phyloP scores from a whole-genome alignment of 2,888 invertebrate species.

The Diploptera punctata region DNA sequence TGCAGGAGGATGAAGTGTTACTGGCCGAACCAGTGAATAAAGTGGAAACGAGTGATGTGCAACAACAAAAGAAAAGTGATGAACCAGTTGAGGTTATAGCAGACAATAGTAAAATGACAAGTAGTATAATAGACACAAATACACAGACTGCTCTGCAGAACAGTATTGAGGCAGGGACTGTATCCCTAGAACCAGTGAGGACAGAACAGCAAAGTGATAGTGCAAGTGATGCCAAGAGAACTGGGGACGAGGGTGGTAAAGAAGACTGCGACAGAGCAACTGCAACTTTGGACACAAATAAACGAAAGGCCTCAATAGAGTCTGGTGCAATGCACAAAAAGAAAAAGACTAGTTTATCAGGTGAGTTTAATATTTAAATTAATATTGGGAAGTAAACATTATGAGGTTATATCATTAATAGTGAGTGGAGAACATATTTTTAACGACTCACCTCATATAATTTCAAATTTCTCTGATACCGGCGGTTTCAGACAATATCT shows the following conservation, averaged over 20 bases:
- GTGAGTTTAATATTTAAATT: too few species aligned
- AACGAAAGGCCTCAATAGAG: conserved; percentile 32
- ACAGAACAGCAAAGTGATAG: conserved; percentile 18
- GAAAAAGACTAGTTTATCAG: conserved; percentile 34
- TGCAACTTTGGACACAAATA: conserved; percentile 54
- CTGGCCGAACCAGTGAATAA: background rate
- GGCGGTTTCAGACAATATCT: too few species aligned
- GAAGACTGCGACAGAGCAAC: conserved; percentile 58
- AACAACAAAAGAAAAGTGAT: conserved; percentile 3
- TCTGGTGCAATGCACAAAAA: conserved; percentile 34
- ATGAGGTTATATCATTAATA: too few species aligned
- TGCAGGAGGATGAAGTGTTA: background rate
- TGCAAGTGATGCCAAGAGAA: conserved; percentile 34
- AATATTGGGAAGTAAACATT: too few species aligned
- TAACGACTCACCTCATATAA: too few species aligned
- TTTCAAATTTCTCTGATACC: too few species aligned
- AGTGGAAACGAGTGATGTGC: background rate
- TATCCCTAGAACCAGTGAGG: conserved; percentile 7
- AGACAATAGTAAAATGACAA: background rate
- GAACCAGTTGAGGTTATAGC: conserved; percentile 19
- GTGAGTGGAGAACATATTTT: too few species aligned
- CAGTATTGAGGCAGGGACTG: conserved; percentile 17
- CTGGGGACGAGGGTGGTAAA: conserved; percentile 37
- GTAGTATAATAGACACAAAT: conserved; percentile 4
- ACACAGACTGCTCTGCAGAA: conserved; percentile 8